Conservation (phyloP, 2,113 vertebrate species). For the Pseudorectes ferrugineus region DNA sequence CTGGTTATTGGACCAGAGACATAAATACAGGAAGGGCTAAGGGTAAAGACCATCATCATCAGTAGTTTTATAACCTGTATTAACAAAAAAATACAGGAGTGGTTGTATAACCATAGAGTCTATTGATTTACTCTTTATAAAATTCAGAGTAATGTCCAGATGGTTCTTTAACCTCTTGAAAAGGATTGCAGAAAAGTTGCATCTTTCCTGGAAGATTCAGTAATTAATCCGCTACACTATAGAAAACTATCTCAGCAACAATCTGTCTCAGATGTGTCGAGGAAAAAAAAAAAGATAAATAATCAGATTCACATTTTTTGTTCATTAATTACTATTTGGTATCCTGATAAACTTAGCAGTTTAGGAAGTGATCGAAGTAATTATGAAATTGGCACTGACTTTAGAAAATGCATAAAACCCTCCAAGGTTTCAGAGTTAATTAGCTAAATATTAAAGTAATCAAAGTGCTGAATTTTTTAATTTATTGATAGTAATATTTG, state of each 20-base stretch:
- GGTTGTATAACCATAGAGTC: neutral
- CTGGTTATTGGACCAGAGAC: conserved; percentile 55
- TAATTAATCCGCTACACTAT: neutral
- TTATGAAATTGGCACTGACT: neutral
- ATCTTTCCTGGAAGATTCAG: neutral
- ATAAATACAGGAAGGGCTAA: conserved; percentile 65
- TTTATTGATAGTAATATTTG: conserved; percentile 14
- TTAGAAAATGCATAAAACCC: neutral
- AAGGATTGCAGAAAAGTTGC: neutral
- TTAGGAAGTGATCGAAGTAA: neutral
- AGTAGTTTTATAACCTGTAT: conserved; percentile 35
- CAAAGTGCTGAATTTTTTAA: neutral
- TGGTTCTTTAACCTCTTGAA: conserved; percentile 6
- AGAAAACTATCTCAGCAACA: neutral
- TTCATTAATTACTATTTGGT: neutral
- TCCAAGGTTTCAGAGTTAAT: conserved; percentile 9
- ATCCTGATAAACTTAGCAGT: neutral
- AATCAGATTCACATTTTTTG: neutral
- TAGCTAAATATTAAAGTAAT: neutral
- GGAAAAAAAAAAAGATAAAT: neutral
- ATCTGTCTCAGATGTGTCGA: neutral
- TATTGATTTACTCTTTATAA: neutral
- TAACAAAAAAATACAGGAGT: conserved; percentile 24
- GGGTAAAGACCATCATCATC: conserved; percentile 59
- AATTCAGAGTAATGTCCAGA: neutral